A percentile compares a stretch with the other conserved stretches of the same genome.
Conservation (phyloP, 2,888 invertebrate species). For the Eutolmus rufibarbis region DNA sequence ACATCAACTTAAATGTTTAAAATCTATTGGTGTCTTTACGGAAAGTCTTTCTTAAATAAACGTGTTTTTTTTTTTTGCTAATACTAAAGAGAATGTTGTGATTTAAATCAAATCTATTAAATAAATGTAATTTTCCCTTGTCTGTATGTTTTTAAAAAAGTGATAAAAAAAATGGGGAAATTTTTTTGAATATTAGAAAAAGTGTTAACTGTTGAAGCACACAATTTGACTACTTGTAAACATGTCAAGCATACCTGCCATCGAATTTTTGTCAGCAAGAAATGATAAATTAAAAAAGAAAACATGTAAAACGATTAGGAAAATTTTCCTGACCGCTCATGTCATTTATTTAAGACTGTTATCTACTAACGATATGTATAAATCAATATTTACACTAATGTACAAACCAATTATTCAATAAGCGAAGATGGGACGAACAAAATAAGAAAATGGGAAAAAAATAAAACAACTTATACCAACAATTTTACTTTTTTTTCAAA, state of each 20-base stretch:
- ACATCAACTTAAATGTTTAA: background rate
- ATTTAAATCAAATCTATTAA: background rate
- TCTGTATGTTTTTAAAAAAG: background rate
- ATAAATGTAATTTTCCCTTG: background rate
- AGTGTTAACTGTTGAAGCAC: background rate
- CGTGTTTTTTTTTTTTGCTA: background rate
- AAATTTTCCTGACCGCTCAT: background rate
- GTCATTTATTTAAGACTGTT: slow-evolving; percentile 28
- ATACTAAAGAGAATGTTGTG: background rate
- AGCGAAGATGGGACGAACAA: background rate
- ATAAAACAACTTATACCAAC: background rate
- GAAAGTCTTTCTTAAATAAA: background rate
- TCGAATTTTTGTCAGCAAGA: background rate
- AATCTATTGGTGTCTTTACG: background rate
- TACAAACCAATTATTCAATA: slow-evolving; percentile 9
- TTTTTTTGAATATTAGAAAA: background rate
- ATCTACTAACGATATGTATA: slow-evolving; percentile 17
- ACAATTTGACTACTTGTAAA: background rate
- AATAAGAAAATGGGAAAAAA: background rate
- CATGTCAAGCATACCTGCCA: background rate
- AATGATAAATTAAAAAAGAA: background rate
- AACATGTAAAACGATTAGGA: background rate
- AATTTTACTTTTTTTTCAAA: background rate
- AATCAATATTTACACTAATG: slow-evolving; percentile 27
- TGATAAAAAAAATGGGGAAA: background rate